Base-by-base conservation (phyloP, 2,797 vertebrate species). In the Distichodus sexfasciatus region DNA sequence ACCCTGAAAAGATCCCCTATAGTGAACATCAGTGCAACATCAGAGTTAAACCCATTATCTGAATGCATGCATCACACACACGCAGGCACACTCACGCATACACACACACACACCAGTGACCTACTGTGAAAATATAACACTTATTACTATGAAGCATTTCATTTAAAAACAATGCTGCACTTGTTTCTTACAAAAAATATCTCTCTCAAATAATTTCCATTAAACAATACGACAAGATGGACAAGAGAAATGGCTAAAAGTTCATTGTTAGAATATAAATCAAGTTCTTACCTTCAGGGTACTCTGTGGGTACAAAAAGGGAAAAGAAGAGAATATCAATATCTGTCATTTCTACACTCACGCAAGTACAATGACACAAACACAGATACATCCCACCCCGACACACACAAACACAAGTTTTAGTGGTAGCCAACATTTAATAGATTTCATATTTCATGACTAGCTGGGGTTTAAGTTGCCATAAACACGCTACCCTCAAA, bases 281-380 rank as follows among this genome's bases (percentile, higher is more conserved):
- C 11, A 40, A 50, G 29, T 11, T 53, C 76, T 78, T 78, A 78
- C 76, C 76, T 71, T 70, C 24, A 78, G 53, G 17, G 76, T 78
- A 59, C 59, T 78, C 76, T 78, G 68, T 26, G 40, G 14, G 55
- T 36, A 44, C 50, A 4, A 31, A 64, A 14, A 7, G 11, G 3
- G 7, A 35, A 40, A 17, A 51, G 29, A 17, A 19, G 17, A 41
- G 6, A n/a, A 4, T 19, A 24, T 65, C 57, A 44, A 17, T 26
- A 29, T 6, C 28, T 38, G 4, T 40, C 15, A 51, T 41, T 26
- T 38, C 21, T 11, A 40, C n/a, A 10, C 15, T 28, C 9, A 8
- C 40, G 12, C 26, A 38, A 40, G 23, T 46, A 40, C 29, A 24
- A 38, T 28, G 19, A 7, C 19, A 8, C 14, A 47, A 5, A 1